A percentile compares a stretch with the other conserved stretches of the same genome.
These are phyloP conservation scores for Trochalopteron elliotii DNA, from an alignment of 2,113 vertebrate genomes.

Conservation along the genomic window DNA sequence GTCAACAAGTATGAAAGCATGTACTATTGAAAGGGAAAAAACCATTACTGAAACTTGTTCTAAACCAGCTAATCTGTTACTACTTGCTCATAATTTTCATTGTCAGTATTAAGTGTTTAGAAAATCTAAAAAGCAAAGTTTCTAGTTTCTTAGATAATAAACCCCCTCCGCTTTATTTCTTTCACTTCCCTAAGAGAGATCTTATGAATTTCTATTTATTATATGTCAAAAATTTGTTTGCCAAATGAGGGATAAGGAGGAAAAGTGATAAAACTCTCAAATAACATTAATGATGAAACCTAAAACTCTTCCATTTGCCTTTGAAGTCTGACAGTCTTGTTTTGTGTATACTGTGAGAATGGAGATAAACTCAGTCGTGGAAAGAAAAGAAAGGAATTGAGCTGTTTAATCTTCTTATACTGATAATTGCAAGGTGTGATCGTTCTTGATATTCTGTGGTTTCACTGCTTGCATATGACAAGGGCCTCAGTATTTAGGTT, in stretches of 20 bases:
- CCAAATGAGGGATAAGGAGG: not conserved
- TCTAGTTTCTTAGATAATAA: not conserved
- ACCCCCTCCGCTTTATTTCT: not conserved
- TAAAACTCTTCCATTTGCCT: not conserved
- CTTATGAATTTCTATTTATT: not conserved
- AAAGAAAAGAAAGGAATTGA: constrained; percentile 33
- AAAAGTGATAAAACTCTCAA: not conserved
- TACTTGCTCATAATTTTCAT: not conserved
- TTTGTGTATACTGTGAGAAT: not conserved
- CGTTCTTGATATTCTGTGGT: constrained; percentile 17
- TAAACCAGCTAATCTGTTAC: not conserved
- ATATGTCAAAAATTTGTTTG: not conserved
- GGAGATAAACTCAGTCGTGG: constrained; percentile 35
- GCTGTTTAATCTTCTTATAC: constrained; percentile 60
- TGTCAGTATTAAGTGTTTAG: not conserved
- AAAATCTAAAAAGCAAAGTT: not conserved
- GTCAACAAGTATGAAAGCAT: not conserved
- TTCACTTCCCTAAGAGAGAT: not conserved
- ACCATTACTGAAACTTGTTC: not conserved
- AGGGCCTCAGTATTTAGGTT: not conserved
- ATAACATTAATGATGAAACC: not conserved
- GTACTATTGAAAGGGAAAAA: not conserved
- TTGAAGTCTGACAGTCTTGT: constrained; percentile 18
- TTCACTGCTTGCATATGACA: not conserved
- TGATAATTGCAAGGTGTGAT: constrained; percentile 46